phyloP scores from a whole-genome alignment of 2,797 vertebrate genomes.

The Sphenodon punctatus region DNA sequence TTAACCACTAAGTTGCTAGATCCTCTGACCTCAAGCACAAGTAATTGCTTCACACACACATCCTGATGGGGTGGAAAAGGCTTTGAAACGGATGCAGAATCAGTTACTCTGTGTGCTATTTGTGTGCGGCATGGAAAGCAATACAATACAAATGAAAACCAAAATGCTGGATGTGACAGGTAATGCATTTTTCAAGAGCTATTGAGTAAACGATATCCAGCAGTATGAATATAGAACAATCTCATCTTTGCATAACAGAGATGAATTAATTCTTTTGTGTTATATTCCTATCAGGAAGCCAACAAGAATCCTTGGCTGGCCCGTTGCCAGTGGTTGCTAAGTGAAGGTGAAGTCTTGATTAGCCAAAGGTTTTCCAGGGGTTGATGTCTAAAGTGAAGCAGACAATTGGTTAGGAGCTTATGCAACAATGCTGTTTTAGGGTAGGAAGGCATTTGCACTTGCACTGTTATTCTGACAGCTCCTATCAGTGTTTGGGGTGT shows the following conservation, averaged over 20 bases:
- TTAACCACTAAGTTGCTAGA: background rate
- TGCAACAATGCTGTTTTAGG: background rate
- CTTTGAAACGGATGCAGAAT: slow-evolving; percentile 12
- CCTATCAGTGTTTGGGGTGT: rapidly evolving
- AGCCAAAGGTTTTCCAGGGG: background rate
- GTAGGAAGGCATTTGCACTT: background rate
- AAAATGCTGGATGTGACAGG: slow-evolving; percentile 16
- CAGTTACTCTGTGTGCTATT: slow-evolving; percentile 1
- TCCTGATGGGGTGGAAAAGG: background rate
- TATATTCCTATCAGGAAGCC: background rate
- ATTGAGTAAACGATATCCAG: slow-evolving; percentile 1
- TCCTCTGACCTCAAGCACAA: background rate
- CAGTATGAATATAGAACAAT: background rate
- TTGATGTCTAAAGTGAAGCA: background rate
- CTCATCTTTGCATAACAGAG: background rate
- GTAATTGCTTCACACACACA: background rate
- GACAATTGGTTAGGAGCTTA: background rate
- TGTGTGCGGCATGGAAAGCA: background rate
- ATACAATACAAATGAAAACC: background rate
- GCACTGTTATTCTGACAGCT: background rate
- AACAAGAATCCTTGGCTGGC: background rate
- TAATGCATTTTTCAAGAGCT: slow-evolving; percentile 9
- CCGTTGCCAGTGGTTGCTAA: background rate
- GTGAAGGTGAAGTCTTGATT: background rate
- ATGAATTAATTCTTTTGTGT: slow-evolving; percentile 3